Base-by-base conservation (phyloP, 2,797 vertebrate genomes). In the Rallus crepitans region DNA sequence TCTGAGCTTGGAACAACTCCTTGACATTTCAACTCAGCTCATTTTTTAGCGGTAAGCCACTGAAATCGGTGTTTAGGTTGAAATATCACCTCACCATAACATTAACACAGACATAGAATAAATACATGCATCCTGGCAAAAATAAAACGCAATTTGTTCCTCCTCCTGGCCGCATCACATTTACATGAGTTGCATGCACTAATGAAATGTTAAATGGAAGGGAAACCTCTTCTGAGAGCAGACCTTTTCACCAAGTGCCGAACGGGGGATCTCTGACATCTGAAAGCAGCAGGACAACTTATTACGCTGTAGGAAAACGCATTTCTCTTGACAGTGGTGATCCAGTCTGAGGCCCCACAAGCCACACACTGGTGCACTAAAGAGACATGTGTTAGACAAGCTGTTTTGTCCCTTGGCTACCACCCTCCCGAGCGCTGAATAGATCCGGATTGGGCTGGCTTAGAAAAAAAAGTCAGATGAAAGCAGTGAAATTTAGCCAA, bases 391-490 rank as follows among this genome's bases (percentile, higher is more conserved):
- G 97, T 97, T 98, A 97, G 94, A 96, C 95, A 97, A 97, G 92
- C 94, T 97, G 96, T 91, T 96, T 97, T 97, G 93, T 90, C 94
- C 90, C 82, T 96, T 97, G 96, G 95, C 95, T 96, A 95, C 90
- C 91, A 95, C 95, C 90, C 96, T 98, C 95, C 92, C 12, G 81
- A 96, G 93, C 56, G 48, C 97, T 94, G 95, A 97, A 93, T n/a
- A 98, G 97, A 97, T 96, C 97, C 88, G 97, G 97, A 97, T 93
- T 96, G 97, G 96, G 96, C 97, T 97, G 97, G 97, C 97, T 98
- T 97, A 70, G 96, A 93, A 95, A 96, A 52, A 95, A 80, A 95
- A 93, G 96, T 95, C 96, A 97, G 96, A 98, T 97, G 97, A 98
- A 96, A 97, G 92, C 96, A 97, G 88, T 52, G 96, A 97, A 98